phyloP scores from a whole-genome alignment of 2,797 vertebrate species.

The Gadopsis marmoratus region DNA sequence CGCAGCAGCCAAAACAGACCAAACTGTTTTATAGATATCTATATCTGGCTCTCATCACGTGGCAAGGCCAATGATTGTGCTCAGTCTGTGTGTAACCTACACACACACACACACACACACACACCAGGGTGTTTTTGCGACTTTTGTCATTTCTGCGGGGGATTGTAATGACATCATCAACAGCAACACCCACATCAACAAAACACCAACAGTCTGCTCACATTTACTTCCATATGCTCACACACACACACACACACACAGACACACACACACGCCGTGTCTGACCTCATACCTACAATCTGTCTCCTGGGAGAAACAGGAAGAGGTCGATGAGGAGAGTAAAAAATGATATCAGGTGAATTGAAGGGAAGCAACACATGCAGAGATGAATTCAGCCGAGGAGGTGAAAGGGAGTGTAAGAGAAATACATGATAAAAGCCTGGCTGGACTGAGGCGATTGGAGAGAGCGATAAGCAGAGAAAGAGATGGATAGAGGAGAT shows the following conservation, averaged over 20 bases:
- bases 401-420: slow-evolving; percentile 8
- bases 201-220: slow-evolving; percentile 64
- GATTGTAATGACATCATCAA: slow-evolving; percentile 71
- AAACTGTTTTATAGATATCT: neutral
- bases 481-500: slow-evolving; percentile 25
- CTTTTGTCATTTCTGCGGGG: slow-evolving; percentile 61
- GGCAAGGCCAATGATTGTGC: neutral
- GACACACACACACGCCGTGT: slow-evolving; percentile 19
- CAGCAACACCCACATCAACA: slow-evolving; percentile 64
- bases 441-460: slow-evolving; percentile 17
- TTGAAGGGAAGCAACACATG: slow-evolving; percentile 12
- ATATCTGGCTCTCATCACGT: slow-evolving; percentile 1
- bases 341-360: slow-evolving; percentile 31
- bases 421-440: slow-evolving; percentile 26
- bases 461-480: slow-evolving; percentile 21
- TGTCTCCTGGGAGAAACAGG: slow-evolving; percentile 56
- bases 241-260: slow-evolving; percentile 18
- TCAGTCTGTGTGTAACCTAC: neutral
- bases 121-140: slow-evolving; percentile 49
- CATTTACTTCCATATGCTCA: slow-evolving; percentile 49
- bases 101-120: neutral
- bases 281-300: slow-evolving; percentile 70
- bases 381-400: slow-evolving; percentile 14
- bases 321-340: slow-evolving; percentile 12
- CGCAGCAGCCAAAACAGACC: neutral